Conservation (phyloP, 2,797 vertebrate genomes). For the Acanthurus leucopareius region DNA sequence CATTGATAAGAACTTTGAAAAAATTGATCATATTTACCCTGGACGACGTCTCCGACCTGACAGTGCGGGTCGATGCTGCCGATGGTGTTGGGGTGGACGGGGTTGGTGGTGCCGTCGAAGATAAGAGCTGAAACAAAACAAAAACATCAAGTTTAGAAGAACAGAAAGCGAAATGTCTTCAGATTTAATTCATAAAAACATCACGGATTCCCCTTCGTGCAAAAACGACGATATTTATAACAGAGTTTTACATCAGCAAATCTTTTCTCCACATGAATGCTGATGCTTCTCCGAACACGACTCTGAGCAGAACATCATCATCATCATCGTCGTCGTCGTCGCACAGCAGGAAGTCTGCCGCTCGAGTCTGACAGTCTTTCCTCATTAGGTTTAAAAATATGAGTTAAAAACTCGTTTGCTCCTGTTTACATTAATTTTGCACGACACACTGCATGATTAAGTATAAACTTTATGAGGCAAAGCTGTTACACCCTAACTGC, state of each 20-base stretch:
- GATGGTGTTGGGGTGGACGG: slow-evolving; percentile 94
- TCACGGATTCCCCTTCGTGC: too few relatives aligned
- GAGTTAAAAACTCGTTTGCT: background rate
- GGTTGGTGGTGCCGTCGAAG: slow-evolving; percentile 94
- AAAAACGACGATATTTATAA: background rate
- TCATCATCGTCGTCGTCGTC: too few relatives aligned
- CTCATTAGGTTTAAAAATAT: background rate
- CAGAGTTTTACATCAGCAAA: background rate
- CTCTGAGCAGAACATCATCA: background rate
- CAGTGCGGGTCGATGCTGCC: slow-evolving; percentile 95
- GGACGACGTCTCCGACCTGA: slow-evolving; percentile 89
- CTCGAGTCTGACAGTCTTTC: background rate
- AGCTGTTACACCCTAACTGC: background rate
- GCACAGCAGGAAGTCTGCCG: too few relatives aligned
- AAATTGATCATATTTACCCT: slow-evolving; percentile 82
- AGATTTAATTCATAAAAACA: background rate
- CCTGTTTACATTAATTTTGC: background rate
- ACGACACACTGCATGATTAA: background rate
- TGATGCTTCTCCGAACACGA: background rate
- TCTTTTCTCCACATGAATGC: slow-evolving; percentile 20
- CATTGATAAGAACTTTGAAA: too few relatives aligned
- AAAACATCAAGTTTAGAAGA: too few relatives aligned
- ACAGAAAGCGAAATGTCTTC: background rate
- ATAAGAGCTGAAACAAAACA: slow-evolving; percentile 87
- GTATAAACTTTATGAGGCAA: background rate